Conservation (phyloP, 1,140 invertebrate genomes). For the Pseudoatta argentina region DNA sequence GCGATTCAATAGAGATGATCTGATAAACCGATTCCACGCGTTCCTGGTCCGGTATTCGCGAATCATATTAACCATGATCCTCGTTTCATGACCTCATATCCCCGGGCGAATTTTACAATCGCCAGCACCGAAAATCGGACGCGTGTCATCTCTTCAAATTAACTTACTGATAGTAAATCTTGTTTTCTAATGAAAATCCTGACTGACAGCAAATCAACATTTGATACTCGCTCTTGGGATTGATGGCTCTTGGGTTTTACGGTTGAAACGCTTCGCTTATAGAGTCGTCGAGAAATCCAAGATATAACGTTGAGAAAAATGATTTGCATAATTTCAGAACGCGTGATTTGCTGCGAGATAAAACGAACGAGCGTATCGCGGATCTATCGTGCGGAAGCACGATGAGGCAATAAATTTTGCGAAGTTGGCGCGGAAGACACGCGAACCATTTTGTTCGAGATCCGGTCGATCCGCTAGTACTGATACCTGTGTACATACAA, state of each 20-base stretch:
- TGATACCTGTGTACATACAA: conserved; percentile 19
- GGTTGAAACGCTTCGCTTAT: conserved; percentile 20
- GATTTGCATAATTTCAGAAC: conserved; percentile 69
- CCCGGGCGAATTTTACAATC: conserved; percentile 28
- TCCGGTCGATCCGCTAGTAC: conserved; percentile 63
- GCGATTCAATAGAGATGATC: conserved; percentile 85
- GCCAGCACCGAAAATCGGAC: background rate
- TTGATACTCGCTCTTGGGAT: background rate
- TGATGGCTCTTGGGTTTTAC: background rate
- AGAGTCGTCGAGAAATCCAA: conserved; percentile 11
- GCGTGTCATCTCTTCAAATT: conserved; percentile 7
- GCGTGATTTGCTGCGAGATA: conserved; percentile 68
- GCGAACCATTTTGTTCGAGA: conserved; percentile 83
- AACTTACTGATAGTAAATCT: background rate
- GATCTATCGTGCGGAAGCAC: conserved; percentile 67
- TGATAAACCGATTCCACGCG: conserved; percentile 80
- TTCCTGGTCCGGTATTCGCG: conserved; percentile 6
- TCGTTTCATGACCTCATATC: conserved; percentile 52
- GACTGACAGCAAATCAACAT: background rate
- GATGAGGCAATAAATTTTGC: conserved; percentile 84
- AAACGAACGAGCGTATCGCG: conserved; percentile 43
- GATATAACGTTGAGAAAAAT: conserved; percentile 27
- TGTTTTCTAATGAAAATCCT: background rate
- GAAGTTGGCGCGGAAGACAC: conserved; percentile 80
- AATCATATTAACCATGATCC: conserved; percentile 71